Base-by-base conservation (phyloP, 2,797 vertebrate species). In the Gymnothorax javanicus region DNA sequence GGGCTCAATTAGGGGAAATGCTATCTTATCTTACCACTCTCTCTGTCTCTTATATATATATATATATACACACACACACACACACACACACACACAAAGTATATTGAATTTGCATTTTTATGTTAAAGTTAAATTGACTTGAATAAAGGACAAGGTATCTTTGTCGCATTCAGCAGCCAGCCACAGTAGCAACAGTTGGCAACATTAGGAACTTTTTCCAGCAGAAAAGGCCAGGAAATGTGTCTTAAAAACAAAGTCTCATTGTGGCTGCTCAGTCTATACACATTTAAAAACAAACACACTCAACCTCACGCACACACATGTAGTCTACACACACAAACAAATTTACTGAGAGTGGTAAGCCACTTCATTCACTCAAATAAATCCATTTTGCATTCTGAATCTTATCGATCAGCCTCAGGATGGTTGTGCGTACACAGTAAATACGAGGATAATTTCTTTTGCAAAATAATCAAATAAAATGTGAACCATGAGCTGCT, bases 371-470 rank as follows among this genome's bases (percentile, higher is more conserved):
- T n/a, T 12, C 23, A 59, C n/a, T 82, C n/a, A 6, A 82, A 59
- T n/a, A 57, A 82, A 59, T n/a, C 54, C 56, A 79, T 54, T 79
- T 9, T 79, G 17, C 9, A 43, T 50, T 43, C 13, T 77, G 73
- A 3, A 50, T 52, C 73, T 1, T 54, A 79, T 79, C 54, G 75
- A 83, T 83, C 27, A 33, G 82, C 8, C 82, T 9, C n/a, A 83
- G 82, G 25, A 83, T 59, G 82, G 54, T 27, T 54, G 15, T 25
- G 27, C 60, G n/a, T 27, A 83, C 69, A 52, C 58, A 81, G 67
- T 64, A 58, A 86, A 86, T 83, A 60, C 58, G 20, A 33, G 62
- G 52, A 71, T 57, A n/a, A 83, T 82, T 82, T 82, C 52, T 52
- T 69, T 56, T 43, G 23, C 17, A 86, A 69, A 57, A 86, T 60